phyloP scores from a whole-genome alignment of 2,888 invertebrate species.

The Stenurella melanura region DNA sequence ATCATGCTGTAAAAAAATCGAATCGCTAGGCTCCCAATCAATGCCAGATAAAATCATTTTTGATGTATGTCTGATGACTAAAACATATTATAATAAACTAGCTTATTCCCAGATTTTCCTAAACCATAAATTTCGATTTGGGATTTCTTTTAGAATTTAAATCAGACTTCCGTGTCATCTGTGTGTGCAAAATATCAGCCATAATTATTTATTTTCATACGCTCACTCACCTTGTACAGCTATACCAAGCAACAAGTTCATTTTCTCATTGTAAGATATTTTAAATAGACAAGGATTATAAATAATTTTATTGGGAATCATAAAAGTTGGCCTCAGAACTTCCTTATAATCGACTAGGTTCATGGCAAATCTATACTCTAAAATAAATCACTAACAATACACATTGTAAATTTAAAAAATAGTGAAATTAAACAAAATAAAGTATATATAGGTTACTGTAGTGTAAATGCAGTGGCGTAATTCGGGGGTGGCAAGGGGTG shows the following conservation, averaged over 20 bases:
- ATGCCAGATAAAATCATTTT: too few species aligned
- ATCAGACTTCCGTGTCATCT: background rate
- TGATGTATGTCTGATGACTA: too few species aligned
- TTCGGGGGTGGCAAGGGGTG: too few species aligned
- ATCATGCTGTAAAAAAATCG: too few species aligned
- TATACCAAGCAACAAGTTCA: background rate
- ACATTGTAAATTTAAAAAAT: too few species aligned
- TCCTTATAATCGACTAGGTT: background rate
- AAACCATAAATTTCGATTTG: too few species aligned
- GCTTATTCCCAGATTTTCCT: too few species aligned
- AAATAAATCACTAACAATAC: background rate
- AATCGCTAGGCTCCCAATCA: too few species aligned
- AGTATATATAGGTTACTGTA: too few species aligned
- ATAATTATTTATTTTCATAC: background rate
- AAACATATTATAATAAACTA: too few species aligned
- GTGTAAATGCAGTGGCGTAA: too few species aligned
- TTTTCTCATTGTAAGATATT: background rate
- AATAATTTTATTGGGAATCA: constrained; percentile 3
- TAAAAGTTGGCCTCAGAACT: background rate
- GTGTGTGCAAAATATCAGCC: background rate
- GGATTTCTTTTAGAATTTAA: background rate
- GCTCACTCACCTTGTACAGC: background rate
- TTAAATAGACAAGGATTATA: background rate
- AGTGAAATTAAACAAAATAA: too few species aligned
- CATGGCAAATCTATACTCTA: background rate